Evolutionary conservation across 1,140 invertebrate species (phyloP).

Genomic region (Potamilus streckersoni): DNA sequence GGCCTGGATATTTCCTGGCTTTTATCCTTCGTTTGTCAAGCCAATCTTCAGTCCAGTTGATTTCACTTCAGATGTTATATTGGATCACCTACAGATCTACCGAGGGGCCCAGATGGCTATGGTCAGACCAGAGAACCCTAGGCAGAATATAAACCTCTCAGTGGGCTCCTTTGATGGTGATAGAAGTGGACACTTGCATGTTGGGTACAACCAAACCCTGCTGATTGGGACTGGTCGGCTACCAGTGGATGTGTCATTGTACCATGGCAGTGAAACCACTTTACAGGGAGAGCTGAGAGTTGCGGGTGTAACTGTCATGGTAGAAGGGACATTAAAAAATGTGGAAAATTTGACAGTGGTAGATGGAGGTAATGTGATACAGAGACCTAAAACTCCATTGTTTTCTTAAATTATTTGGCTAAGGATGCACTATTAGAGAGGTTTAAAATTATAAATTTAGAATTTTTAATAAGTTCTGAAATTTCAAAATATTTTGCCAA

Average conservation of each 20-base stretch:
- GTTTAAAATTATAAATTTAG: too few relatives aligned
- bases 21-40: constrained; percentile 37
- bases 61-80: constrained; percentile 5
- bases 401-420: too few relatives aligned
- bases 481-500: too few relatives aligned
- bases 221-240: constrained; percentile 46
- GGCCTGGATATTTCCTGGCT: constrained; percentile 46
- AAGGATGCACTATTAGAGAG: too few relatives aligned
- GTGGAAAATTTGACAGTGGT: constrained; percentile 56
- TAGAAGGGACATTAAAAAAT: constrained; percentile 50
- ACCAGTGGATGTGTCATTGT: constrained; percentile 46
- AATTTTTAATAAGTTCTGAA: too few relatives aligned
- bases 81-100: constrained; percentile 45
- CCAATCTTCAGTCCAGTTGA: constrained; percentile 5
- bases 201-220: constrained; percentile 53
- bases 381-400: too few relatives aligned
- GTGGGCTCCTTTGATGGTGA: constrained; percentile 44
- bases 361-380: constrained; percentile 43
- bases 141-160: constrained; percentile 27
- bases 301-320: constrained; percentile 46
- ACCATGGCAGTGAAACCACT: constrained; percentile 45
- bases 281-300: constrained; percentile 53
- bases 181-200: constrained; percentile 50
- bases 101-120: constrained; percentile 47
- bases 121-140: constrained; percentile 26